phyloP scores from a whole-genome alignment of 2,888 invertebrate genomes.

The Lingula anatina region DNA sequence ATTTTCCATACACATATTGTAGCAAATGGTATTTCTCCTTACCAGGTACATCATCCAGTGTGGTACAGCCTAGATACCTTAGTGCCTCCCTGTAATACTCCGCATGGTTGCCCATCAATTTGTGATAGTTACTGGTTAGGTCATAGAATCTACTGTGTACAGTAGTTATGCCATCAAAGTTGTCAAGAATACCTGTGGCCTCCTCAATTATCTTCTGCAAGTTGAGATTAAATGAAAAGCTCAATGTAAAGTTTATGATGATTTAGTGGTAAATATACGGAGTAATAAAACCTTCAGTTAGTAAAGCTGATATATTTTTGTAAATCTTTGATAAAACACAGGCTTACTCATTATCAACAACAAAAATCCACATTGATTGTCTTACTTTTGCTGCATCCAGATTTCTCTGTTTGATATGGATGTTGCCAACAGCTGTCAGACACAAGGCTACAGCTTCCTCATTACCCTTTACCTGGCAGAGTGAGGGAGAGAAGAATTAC shows the following conservation, averaged over 20 bases:
- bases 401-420: constrained; percentile 52
- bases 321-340: too few species aligned
- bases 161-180: constrained; percentile 84
- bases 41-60: constrained; percentile 62
- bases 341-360: too few species aligned
- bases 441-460: constrained; percentile 80
- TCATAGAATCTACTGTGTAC: constrained; percentile 94
- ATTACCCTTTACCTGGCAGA: constrained; percentile 35
- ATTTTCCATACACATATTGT: too few species aligned
- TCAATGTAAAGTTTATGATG: neutral
- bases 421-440: constrained; percentile 66
- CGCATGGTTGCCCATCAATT: constrained; percentile 67
- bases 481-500: too few species aligned
- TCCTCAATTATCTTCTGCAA: constrained; percentile 74
- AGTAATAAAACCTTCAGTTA: neutral
- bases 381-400: constrained; percentile 52
- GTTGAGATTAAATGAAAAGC: constrained; percentile 2
- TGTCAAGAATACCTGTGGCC: constrained; percentile 76
- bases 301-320: too few species aligned
- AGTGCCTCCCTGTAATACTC: constrained; percentile 94
- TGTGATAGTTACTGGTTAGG: constrained; percentile 85
- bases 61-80: constrained; percentile 69
- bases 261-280: neutral
- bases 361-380: neutral
- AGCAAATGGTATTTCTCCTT: too few species aligned